These are phyloP conservation scores for Formica selysi DNA, from an alignment of 1,140 invertebrate genomes.

Conservation along the genomic window DNA sequence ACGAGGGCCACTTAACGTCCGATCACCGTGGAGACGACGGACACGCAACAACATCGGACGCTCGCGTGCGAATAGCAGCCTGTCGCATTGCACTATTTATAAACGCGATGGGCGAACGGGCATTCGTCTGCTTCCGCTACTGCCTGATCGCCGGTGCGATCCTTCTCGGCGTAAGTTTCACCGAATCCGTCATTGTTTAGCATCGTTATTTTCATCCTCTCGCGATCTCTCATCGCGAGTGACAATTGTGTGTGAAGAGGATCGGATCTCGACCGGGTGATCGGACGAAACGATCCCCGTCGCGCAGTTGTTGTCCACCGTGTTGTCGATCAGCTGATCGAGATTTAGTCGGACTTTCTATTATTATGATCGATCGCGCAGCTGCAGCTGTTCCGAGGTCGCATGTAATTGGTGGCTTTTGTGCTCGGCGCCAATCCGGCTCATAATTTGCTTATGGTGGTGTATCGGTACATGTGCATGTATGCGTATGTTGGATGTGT, in stretches of 20 bases:
- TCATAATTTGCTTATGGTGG: not conserved
- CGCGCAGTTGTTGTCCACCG: not conserved
- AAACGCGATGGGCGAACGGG: conserved; percentile 69
- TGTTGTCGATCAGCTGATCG: conserved; percentile 1
- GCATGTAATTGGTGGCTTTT: conserved; percentile 1
- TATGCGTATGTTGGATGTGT: too few relatives aligned
- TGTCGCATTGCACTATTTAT: conserved; percentile 18
- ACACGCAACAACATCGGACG: not conserved
- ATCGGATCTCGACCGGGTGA: not conserved
- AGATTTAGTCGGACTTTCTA: not conserved
- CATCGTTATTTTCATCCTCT: not conserved
- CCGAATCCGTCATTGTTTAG: not conserved
- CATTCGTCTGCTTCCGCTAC: conserved; percentile 76
- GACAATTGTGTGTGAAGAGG: not conserved
- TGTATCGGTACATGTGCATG: not conserved
- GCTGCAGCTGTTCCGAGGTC: conserved; percentile 11
- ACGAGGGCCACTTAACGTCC: conserved; percentile 21
- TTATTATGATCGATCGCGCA: conserved; percentile 38
- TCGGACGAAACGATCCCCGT: not conserved
- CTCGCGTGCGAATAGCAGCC: conserved; percentile 34
- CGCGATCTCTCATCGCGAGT: conserved; percentile 1
- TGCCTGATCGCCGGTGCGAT: conserved; percentile 76
- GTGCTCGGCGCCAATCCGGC: conserved; percentile 16
- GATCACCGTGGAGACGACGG: conserved; percentile 67
- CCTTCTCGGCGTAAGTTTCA: conserved; percentile 80